phyloP scores from a whole-genome alignment of 2,888 invertebrate species.

The Itoplectis maculator region DNA sequence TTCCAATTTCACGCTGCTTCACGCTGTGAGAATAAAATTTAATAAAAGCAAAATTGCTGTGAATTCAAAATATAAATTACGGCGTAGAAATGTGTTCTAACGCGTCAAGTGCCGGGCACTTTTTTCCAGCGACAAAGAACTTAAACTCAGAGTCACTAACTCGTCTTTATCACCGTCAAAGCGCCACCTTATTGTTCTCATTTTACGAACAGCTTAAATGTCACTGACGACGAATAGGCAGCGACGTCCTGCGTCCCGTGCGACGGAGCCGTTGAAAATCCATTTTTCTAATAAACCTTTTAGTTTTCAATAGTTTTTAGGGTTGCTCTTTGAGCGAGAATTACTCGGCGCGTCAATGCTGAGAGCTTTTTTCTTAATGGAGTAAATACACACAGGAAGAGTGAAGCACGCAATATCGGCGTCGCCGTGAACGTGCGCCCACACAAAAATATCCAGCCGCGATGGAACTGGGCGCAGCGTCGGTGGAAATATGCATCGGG shows the following conservation, averaged over 20 bases:
- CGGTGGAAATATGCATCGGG: background rate
- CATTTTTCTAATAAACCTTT: background rate
- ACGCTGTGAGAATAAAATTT: background rate
- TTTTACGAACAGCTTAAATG: too few species aligned
- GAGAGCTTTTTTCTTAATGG: background rate
- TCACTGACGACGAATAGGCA: too few species aligned
- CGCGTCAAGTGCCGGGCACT: too few species aligned
- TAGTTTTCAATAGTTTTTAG: background rate
- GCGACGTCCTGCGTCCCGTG: too few species aligned
- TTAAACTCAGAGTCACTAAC: too few species aligned
- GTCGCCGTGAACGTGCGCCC: background rate
- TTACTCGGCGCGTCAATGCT: background rate
- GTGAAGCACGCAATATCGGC: background rate
- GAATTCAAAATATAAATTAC: background rate
- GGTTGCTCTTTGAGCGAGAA: background rate
- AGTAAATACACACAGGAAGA: background rate
- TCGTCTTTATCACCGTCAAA: too few species aligned
- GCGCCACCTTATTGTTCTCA: too few species aligned
- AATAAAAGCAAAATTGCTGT: background rate
- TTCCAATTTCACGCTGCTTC: constrained; percentile 25
- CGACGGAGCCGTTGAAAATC: background rate
- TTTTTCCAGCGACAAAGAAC: too few species aligned
- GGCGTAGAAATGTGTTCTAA: background rate
- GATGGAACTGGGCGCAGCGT: background rate
- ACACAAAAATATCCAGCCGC: background rate